Evolutionary conservation across 2,888 invertebrate species (phyloP), one percentile per base, ranked within the genome.

Genomic region (Spodoptera exigua): DNA sequence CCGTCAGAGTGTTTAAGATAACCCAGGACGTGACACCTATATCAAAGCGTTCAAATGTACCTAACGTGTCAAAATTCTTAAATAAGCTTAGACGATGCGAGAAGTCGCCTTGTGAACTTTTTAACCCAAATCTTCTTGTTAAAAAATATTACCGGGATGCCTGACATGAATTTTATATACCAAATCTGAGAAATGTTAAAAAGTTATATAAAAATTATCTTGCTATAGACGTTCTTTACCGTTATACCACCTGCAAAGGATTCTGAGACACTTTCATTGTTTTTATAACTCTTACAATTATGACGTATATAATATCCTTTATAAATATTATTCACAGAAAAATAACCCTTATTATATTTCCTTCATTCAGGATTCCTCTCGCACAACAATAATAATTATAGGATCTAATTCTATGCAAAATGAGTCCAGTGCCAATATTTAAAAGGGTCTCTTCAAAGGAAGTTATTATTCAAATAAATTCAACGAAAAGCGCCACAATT

Each of bases 1-100:
- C 83, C 79, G 84, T 83, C 87, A 82, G 83, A 83, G 83, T 87
- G 82, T 85, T 85, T 79, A 84, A 85, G 86, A 85, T 86, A 85
- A 85, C 80, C 77, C 78, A 78, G 73, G 70, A 87, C 87, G 87
- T 87, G 87, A 86, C 84, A 80, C 84, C 84, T 85, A 77, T 87
- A 83, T 83, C 85, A 85, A 84, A 85, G 77, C 75, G 76, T 71
- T 78, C 74, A 74, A 79, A 81, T 76, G 75, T 70, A 74, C 71
- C 70, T 80, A 78, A 82, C 84, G 83, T 81, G 82, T 83, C 79
- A 68, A 73, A 82, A 82, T 70, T 81, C 63, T 79, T 76, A 81
- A 81, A 64, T 70, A 75, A 76, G 62, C 70, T 64, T 32, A 73
- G 64, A 65, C 51, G 67, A 54, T 44, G 69, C 47, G 57, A 78